phyloP scores from a whole-genome alignment of 1,140 invertebrate species.

The Venustaconcha ellipsiformis region DNA sequence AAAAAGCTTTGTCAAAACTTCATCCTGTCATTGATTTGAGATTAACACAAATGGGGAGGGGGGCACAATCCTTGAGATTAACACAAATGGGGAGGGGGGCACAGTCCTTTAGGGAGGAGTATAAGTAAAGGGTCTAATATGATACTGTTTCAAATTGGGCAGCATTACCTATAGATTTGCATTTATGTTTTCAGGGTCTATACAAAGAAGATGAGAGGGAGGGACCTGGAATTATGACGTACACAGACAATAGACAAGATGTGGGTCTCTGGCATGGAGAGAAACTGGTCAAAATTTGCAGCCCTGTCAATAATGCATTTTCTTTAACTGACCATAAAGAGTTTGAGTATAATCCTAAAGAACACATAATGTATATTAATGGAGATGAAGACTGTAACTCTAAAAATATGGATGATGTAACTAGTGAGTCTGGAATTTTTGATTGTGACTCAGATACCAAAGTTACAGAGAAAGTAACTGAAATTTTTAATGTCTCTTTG shows the following conservation, averaged over 20 bases:
- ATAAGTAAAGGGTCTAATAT: no score
- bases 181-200: slow-evolving; percentile 56
- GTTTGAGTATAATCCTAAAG: slow-evolving; percentile 57
- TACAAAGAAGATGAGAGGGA: slow-evolving; percentile 66
- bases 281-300: slow-evolving; percentile 60
- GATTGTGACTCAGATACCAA: slow-evolving; percentile 40
- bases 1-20: no score
- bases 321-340: slow-evolving; percentile 57
- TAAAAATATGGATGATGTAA: slow-evolving; percentile 9
- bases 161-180: not conserved
- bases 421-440: slow-evolving; percentile 32
- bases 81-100: no score
- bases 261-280: slow-evolving; percentile 66
- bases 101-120: no score
- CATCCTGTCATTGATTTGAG: no score
- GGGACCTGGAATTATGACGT: slow-evolving; percentile 66
- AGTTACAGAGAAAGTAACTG: slow-evolving; percentile 43
- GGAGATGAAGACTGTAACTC: slow-evolving; percentile 12
- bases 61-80: no score
- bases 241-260: slow-evolving; percentile 61
- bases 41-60: no score
- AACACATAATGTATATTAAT: slow-evolving; percentile 50
- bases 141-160: not conserved
- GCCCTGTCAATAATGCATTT: slow-evolving; percentile 48
- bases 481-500: slow-evolving; percentile 54